phyloP scores from a whole-genome alignment of 2,888 invertebrate species.

The Halictus ligatus region DNA sequence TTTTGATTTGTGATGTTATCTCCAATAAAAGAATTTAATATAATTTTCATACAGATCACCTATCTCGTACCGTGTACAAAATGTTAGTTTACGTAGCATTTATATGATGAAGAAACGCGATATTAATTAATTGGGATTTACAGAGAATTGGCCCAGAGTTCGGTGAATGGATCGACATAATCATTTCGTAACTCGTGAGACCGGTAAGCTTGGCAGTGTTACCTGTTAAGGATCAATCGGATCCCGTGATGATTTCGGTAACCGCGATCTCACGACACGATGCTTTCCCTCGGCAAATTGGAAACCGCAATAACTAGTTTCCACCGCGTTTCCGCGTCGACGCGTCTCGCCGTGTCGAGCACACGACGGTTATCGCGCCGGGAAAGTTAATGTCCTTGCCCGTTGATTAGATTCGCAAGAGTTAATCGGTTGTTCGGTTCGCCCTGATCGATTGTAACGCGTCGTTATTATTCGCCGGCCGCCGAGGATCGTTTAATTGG shows the following conservation, averaged over 20 bases:
- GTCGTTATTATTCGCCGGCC: constrained; percentile 18
- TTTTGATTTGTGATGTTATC: too few species aligned
- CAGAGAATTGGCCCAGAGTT: neutral
- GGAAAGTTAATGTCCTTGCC: constrained; percentile 48
- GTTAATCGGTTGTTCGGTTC: constrained; percentile 49
- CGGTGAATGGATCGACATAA: neutral
- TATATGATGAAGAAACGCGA: neutral
- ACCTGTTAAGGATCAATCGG: constrained; percentile 28
- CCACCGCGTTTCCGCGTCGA: constrained; percentile 43
- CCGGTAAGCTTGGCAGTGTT: neutral
- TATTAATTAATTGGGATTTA: neutral
- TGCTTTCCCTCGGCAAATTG: constrained; percentile 45
- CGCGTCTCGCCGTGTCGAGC: constrained; percentile 30
- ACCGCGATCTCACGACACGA: constrained; percentile 13
- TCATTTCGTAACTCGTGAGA: neutral
- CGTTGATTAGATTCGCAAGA: constrained; percentile 46
- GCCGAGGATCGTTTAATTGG: constrained; percentile 42
- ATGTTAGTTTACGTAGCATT: neutral
- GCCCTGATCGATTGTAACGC: constrained; percentile 25
- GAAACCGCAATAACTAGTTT: constrained; percentile 55
- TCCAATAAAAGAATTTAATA: neutral
- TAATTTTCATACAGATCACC: neutral
- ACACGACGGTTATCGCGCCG: constrained; percentile 30
- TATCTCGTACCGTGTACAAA: neutral
- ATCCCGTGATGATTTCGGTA: constrained; percentile 32